Percentiles rank a stretch among this genome's conserved stretches.
These are phyloP conservation scores for Hydractinia symbiolongicarpus DNA, from an alignment of 30 jellyfish, hydroid and myxozoan species.

Conservation along the genomic window DNA sequence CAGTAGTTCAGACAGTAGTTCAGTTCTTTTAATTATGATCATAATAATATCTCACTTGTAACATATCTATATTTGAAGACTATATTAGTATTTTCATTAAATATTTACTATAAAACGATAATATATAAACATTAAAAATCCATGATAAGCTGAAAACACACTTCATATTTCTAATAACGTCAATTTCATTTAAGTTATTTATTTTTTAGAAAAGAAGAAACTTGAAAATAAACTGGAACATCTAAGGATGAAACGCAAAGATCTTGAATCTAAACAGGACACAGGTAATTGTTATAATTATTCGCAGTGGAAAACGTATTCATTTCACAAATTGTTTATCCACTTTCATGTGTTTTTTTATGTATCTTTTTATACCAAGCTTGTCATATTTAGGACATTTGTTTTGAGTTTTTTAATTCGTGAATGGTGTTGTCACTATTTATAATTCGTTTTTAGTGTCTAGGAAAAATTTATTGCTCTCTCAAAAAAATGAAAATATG, in stretches of 20 bases:
- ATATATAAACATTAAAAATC: too few relatives aligned
- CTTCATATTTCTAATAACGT: too few relatives aligned
- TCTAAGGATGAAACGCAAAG: conserved; percentile 12
- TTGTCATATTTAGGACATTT: not conserved
- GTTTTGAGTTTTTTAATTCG: not conserved
- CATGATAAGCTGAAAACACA: too few relatives aligned
- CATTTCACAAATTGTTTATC: not conserved
- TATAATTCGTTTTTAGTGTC: conserved; percentile 14
- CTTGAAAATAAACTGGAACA: conserved; percentile 29
- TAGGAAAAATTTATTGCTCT: conserved; percentile 17
- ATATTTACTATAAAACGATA: too few relatives aligned
- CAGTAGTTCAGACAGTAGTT: too few relatives aligned
- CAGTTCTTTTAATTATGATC: too few relatives aligned
- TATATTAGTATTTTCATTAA: too few relatives aligned
- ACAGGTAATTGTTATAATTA: not conserved
- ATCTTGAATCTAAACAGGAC: conserved; percentile 15
- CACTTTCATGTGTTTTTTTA: not conserved
- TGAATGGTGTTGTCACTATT: not conserved
- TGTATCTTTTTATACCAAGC: not conserved
- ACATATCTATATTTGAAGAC: too few relatives aligned
- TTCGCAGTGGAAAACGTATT: too few relatives aligned
- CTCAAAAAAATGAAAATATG: conserved; percentile 28
- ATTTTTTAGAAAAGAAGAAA: conserved; percentile 18
- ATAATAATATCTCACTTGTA: too few relatives aligned
- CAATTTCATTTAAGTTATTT: too few relatives aligned